A percentile compares a stretch with the other conserved stretches of the same genome.
Conservation (phyloP, 2,888 invertebrate genomes). For the Choristoneura rosaceana region DNA sequence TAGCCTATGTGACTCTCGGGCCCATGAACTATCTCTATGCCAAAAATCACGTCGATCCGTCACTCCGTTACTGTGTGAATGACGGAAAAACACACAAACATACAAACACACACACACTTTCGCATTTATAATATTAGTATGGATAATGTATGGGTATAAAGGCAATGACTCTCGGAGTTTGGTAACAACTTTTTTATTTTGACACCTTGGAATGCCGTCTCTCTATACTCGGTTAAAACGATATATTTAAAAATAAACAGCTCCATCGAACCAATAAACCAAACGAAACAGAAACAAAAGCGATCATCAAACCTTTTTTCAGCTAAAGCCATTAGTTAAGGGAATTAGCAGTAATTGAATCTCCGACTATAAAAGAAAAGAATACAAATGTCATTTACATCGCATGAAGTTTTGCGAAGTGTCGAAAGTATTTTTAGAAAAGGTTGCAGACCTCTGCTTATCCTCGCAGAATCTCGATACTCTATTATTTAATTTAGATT, state of each 20-base stretch:
- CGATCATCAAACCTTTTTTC: constrained; percentile 1
- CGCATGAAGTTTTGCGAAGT: constrained; percentile 13
- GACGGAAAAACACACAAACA: no score
- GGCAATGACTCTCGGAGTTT: constrained; percentile 1
- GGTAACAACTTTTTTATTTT: neutral
- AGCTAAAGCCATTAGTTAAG: neutral
- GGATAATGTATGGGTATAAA: neutral
- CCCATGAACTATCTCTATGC: no score
- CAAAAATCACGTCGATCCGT: no score
- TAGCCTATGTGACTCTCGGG: no score
- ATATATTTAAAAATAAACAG: neutral
- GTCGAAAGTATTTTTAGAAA: neutral
- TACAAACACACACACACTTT: no score
- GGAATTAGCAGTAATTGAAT: constrained; percentile 4
- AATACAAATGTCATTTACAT: constrained; percentile 8
- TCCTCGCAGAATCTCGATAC: neutral
- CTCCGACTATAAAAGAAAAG: constrained; percentile 4
- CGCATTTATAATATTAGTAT: no score
- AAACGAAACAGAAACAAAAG: constrained; percentile 5
- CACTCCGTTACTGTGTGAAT: no score
- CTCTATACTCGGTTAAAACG: neutral
- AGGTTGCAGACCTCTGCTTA: constrained; percentile 9
- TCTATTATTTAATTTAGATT: neutral
- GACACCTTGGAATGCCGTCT: neutral
- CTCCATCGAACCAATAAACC: constrained; percentile 1